Base-by-base conservation (phyloP, 2,797 vertebrate species). In the Australoheros facetus region DNA sequence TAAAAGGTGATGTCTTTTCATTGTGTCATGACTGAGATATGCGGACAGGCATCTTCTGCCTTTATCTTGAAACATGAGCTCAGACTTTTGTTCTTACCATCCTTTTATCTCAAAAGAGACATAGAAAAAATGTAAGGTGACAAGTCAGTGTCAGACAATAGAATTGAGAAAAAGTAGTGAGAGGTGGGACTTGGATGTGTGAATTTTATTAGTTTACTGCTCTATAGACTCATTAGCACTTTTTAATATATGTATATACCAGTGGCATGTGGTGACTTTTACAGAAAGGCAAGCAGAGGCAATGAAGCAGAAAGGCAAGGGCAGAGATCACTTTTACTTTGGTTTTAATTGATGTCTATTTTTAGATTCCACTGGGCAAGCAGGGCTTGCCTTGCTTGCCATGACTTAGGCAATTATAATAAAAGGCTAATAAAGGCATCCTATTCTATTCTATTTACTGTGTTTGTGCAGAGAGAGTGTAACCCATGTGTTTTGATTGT, bases 51-150 rank as follows among this genome's bases (percentile, higher is more conserved):
- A 34, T 23, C 13, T 30, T 78, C 30, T 21, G 32, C 9, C 21
- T 69, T 56, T 48, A 39, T 30, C 57, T 48, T 76, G 70, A 75
- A 76, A 74, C 21, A 66, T 23, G 30, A 82, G 26, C 60, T 75
- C 19, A 1, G 19, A 48, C 60, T 56, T 42, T n/a, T 62, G 51
- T 69, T 48, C 42, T 69, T 69, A 7, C 64, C 10, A 51, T 34
- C 71, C 69, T 66, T 48, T 19, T 59, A 80, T 77, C 4, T 3
- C 70, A 32, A 71, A 48, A 76, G 37, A 45, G 53, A 71, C 37
- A 78, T 56, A n/a, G 10, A 55, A 81, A 74, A 64, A 75, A 66
- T 37, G 32, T 69, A 28, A 69, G 21, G 53, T 60, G 74, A 72
- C 59, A 32, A 30, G 45, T 71, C 60, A 45, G 8, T 13, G 30